Evolutionary conservation across 2,797 vertebrate genomes (phyloP).

Genomic region (Rhinoraja longicauda): DNA sequence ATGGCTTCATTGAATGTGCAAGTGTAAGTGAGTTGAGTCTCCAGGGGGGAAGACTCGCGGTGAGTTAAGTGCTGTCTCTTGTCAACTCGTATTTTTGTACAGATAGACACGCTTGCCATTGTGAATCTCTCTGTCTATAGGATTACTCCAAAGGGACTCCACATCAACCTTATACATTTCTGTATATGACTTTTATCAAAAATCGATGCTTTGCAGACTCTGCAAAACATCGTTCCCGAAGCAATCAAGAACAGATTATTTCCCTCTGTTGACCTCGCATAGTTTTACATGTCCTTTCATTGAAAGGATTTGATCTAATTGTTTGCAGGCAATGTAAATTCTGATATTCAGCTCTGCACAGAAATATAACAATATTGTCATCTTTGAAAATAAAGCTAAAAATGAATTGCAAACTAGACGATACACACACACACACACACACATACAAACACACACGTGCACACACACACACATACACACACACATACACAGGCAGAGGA

Average conservation of each 20-base stretch:
- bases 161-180: conserved; percentile 51
- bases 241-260: background rate
- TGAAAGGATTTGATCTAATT: background rate
- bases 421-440: background rate
- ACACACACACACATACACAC: background rate
- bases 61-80: conserved; percentile 81
- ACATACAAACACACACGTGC: too few species aligned
- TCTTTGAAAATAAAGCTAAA: background rate
- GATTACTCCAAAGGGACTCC: conserved; percentile 50
- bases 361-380: background rate
- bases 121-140: conserved; percentile 58
- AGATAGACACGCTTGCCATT: conserved; percentile 73
- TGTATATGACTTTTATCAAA: conserved; percentile 57
- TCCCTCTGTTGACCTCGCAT: background rate
- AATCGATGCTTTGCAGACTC: conserved; percentile 48
- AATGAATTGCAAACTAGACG: background rate
- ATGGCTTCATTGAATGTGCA: conserved; percentile 73
- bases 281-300: background rate
- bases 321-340: background rate
- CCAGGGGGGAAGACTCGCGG: conserved; percentile 70
- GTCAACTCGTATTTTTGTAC: conserved; percentile 72
- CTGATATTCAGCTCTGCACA: background rate
- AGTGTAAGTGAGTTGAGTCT: conserved; percentile 73
- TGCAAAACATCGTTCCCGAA: background rate
- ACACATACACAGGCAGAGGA: background rate